These are phyloP conservation scores for Megalopta genalis DNA, from an alignment of 1,140 invertebrate genomes.

Conservation along the genomic window DNA sequence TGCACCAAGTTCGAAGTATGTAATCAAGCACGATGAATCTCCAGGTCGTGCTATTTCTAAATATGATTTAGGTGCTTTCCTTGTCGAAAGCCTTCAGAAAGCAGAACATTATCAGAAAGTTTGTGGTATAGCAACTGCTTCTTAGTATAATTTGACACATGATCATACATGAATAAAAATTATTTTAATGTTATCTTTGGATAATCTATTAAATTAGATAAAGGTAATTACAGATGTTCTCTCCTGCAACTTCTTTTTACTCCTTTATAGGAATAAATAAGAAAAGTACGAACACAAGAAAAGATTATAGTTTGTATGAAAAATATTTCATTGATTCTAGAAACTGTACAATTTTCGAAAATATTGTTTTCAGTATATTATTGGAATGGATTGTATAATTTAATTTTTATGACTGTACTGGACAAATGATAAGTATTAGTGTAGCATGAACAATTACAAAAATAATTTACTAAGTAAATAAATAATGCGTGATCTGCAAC, in stretches of 20 bases:
- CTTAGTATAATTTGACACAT: slow-evolving; percentile 19
- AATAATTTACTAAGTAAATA: slow-evolving; percentile 44
- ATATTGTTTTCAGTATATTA: not conserved
- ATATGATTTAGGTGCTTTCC: slow-evolving; percentile 87
- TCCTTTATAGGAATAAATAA: not conserved
- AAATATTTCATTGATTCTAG: not conserved
- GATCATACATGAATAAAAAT: slow-evolving; percentile 16
- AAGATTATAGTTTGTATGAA: not conserved
- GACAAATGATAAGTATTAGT: not conserved
- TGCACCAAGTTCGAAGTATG: slow-evolving; percentile 80
- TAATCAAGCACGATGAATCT: slow-evolving; percentile 82
- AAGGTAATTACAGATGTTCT: not conserved
- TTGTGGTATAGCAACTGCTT: slow-evolving; percentile 82
- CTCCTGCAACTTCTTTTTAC: not conserved
- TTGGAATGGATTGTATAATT: slow-evolving; percentile 21
- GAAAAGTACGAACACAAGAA: not conserved
- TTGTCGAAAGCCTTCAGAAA: slow-evolving; percentile 85
- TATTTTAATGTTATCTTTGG: not conserved
- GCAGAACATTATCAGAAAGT: slow-evolving; percentile 85
- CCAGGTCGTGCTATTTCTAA: slow-evolving; percentile 87
- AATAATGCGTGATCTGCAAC: slow-evolving; percentile 7
- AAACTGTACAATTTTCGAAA: not conserved
- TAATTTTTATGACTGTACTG: not conserved
- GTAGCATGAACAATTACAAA: slow-evolving; percentile 26
- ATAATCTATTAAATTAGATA: not conserved